These are phyloP conservation scores for Chironex yamaguchii DNA, from an alignment of 30 jellyfish, hydroid and myxozoan species.

Conservation along the genomic window DNA sequence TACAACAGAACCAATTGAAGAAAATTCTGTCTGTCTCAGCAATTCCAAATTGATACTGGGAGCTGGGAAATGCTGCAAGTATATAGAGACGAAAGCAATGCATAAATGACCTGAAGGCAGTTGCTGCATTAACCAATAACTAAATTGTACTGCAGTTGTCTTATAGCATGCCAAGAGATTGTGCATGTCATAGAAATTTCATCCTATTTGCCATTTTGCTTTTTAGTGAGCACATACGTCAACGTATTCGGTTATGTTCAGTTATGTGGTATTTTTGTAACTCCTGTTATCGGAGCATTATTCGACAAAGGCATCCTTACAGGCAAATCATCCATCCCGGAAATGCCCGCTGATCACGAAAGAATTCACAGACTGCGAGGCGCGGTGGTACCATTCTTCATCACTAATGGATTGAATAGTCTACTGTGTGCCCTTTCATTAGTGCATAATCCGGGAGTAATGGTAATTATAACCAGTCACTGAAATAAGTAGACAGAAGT, in stretches of 20 bases:
- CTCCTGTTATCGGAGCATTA: conserved; percentile 55
- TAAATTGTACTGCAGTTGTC: too few relatives aligned
- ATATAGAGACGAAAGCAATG: too few relatives aligned
- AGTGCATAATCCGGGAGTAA: conserved; percentile 1
- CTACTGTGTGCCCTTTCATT: conserved; percentile 8
- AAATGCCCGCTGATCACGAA: conserved; percentile 9
- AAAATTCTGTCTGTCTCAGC: too few relatives aligned
- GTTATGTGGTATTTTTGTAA: conserved; percentile 62
- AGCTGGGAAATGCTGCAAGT: too few relatives aligned
- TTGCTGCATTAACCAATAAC: background rate
- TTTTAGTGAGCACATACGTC: conserved; percentile 37
- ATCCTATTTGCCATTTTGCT: background rate
- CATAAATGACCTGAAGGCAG: too few relatives aligned
- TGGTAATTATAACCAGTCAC: too few relatives aligned
- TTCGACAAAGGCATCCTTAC: conserved; percentile 41
- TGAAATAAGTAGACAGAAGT: too few relatives aligned
- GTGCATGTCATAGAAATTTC: background rate
- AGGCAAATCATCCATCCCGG: background rate
- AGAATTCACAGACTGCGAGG: conserved; percentile 34
- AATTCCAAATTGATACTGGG: too few relatives aligned
- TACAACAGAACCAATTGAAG: too few relatives aligned
- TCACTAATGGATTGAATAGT: conserved; percentile 20
- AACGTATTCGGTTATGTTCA: conserved; percentile 42
- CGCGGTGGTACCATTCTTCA: conserved; percentile 36
- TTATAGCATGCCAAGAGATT: background rate